phyloP scores from a whole-genome alignment of 2,888 invertebrate species.

The Rhamphomyia laevipes region DNA sequence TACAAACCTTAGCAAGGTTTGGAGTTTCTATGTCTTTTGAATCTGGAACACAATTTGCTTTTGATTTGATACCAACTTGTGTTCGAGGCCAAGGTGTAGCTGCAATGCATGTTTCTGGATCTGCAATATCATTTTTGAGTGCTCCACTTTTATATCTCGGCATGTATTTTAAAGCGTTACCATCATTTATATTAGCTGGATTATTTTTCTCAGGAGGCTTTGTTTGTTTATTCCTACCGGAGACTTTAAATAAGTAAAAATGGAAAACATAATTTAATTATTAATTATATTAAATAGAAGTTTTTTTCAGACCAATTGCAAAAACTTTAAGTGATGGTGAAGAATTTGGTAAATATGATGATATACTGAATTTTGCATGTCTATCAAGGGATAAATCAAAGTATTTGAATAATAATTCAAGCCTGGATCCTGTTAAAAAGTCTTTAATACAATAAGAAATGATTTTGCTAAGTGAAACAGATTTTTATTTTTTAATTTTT shows the following conservation, averaged over 20 bases:
- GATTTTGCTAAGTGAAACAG: too few relatives aligned
- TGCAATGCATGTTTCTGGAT: constrained; percentile 42
- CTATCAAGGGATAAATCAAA: background rate
- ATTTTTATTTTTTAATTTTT: too few relatives aligned
- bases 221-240: constrained; percentile 41
- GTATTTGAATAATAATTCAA: too few relatives aligned
- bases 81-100: constrained; percentile 46
- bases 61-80: constrained; percentile 45
- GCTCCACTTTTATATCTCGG: constrained; percentile 38
- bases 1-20: constrained; percentile 39
- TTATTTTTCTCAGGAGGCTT: constrained; percentile 35
- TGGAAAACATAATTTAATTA: background rate
- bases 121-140: constrained; percentile 41
- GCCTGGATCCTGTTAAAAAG: too few relatives aligned
- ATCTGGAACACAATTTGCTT: constrained; percentile 45
- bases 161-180: constrained; percentile 26
- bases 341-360: background rate
- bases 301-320: background rate
- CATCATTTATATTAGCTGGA: constrained; percentile 38
- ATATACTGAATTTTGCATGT: background rate
- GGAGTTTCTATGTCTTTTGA: constrained; percentile 44
- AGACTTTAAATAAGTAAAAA: constrained; percentile 33
- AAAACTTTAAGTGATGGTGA: background rate
- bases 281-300: background rate
- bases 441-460: too few relatives aligned